These are phyloP conservation scores for Ruditapes philippinarum DNA, from an alignment of 1,140 invertebrate species.

Conservation along the genomic window DNA sequence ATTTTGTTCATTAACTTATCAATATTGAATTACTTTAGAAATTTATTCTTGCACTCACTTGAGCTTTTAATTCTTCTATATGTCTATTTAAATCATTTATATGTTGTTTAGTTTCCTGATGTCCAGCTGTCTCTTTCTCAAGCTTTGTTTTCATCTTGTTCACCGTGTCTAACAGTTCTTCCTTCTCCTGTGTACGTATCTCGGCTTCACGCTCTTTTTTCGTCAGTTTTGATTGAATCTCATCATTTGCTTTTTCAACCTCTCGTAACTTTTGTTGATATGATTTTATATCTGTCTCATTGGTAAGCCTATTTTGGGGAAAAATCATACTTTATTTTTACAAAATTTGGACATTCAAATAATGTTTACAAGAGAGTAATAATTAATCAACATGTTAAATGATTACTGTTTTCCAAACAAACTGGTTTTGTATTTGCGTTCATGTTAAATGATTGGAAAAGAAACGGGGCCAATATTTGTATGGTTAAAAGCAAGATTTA, in stretches of 20 bases:
- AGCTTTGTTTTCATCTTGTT: conserved; percentile 94
- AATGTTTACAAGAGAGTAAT: too few relatives aligned
- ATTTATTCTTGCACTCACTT: conserved; percentile 85
- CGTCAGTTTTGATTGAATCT: conserved; percentile 93
- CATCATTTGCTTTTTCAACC: conserved; percentile 95
- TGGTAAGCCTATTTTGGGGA: conserved; percentile 94
- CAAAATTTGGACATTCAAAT: too few relatives aligned
- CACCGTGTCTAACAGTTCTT: conserved; percentile 95
- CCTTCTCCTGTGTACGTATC: conserved; percentile 95
- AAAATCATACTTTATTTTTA: too few relatives aligned
- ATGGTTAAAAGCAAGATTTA: too few relatives aligned
- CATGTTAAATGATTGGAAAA: too few relatives aligned
- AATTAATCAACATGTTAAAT: too few relatives aligned
- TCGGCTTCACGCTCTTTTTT: conserved; percentile 98
- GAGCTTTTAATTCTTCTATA: conserved; percentile 91
- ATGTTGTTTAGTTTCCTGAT: conserved; percentile 95
- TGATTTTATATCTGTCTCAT: conserved; percentile 96
- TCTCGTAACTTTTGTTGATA: conserved; percentile 95
- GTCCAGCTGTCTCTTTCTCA: conserved; percentile 92
- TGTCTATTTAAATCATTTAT: conserved; percentile 92
- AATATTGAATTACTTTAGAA: too few relatives aligned
- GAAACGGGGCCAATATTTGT: too few relatives aligned
- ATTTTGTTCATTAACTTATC: too few relatives aligned
- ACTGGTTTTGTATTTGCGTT: too few relatives aligned
- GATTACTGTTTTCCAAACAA: too few relatives aligned